A percentile compares a stretch with the other conserved stretches of the same genome.
Evolutionary conservation across 2,797 vertebrate species (phyloP).

Genomic region (Phyllotis vaccarum): DNA sequence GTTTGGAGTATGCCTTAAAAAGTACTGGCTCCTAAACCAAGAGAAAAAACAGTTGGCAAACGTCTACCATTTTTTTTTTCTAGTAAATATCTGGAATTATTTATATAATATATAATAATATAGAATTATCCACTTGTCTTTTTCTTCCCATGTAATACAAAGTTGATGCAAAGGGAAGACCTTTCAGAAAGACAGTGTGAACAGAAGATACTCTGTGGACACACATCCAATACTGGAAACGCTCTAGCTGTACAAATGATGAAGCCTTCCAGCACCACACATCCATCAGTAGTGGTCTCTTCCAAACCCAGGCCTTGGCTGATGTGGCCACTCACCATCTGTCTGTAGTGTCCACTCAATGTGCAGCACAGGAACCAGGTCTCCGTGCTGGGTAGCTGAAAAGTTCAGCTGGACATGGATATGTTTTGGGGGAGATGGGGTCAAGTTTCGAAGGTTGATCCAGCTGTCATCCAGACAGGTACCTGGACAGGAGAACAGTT

Average conservation of each 20-base stretch:
- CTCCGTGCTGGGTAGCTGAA: constrained; percentile 71
- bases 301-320: rapidly evolving
- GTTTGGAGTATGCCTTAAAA: neutral
- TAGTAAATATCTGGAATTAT: neutral
- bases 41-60: constrained; percentile 17
- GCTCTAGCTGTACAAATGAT: neutral
- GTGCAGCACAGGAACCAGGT: constrained; percentile 83
- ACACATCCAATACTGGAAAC: neutral
- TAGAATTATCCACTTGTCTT: neutral
- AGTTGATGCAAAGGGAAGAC: neutral
- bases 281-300: neutral
- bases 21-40: neutral
- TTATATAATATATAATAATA: too few relatives aligned
- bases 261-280: neutral
- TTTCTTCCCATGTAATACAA: neutral
- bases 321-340: constrained; percentile 84
- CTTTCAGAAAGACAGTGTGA: neutral
- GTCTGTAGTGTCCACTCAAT: constrained; percentile 87
- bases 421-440: constrained; percentile 87
- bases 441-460: constrained; percentile 80
- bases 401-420: constrained; percentile 78
- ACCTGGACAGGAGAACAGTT: constrained; percentile 83
- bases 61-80: neutral
- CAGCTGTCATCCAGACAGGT: constrained; percentile 87
- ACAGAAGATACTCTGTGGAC: neutral